Base-by-base conservation (phyloP, 2,797 vertebrate species). In the Iguana delicatissima region DNA sequence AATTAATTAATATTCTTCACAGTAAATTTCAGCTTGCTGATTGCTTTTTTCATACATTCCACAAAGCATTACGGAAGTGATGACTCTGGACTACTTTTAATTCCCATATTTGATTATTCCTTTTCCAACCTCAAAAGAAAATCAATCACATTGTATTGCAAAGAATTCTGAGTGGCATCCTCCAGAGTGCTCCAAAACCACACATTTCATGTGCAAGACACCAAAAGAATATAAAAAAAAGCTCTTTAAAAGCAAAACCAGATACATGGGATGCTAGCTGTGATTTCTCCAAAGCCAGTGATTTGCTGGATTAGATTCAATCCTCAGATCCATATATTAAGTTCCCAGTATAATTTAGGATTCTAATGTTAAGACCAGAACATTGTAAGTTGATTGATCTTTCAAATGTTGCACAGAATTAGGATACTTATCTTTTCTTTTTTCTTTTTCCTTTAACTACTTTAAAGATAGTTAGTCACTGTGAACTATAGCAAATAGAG, bases 71-170 rank as follows among this genome's bases (percentile, higher is more conserved):
- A 62, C 18, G 24, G 42, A 80, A 87, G 82, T 20, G 86, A 87
- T 85, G 59, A 67, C 50, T 84, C 18, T 24, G 81, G 73, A 50
- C 73, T 84, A 80, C 73, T 73, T 80, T 79, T 87, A 84, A 87
- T 62, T 57, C 42, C 55, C 42, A n/a, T 73, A 26, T 62, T 83
- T 89, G 84, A 92, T 92, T 84, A 86, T 84, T 92, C 84, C 76
- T 79, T 92, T 80, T 89, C 64, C 85, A 87, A 87, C 52, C 76
- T 62, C 73, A 87, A 85, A 90, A 87, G 85, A 87, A 84, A 90
- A 90, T 84, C 88, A 87, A 85, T 87, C 42, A 35, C 88, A 90
- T 92, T 84, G 81, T 87, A 85, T 80, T 92, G 81, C 64, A 84
- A 92, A 92, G 83, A n/a, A 80, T 62, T 67, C 42, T 55, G 83